These are phyloP conservation scores for Chrysomela aeneicollis DNA, from an alignment of 2,888 invertebrate genomes.

Conservation along the genomic window DNA sequence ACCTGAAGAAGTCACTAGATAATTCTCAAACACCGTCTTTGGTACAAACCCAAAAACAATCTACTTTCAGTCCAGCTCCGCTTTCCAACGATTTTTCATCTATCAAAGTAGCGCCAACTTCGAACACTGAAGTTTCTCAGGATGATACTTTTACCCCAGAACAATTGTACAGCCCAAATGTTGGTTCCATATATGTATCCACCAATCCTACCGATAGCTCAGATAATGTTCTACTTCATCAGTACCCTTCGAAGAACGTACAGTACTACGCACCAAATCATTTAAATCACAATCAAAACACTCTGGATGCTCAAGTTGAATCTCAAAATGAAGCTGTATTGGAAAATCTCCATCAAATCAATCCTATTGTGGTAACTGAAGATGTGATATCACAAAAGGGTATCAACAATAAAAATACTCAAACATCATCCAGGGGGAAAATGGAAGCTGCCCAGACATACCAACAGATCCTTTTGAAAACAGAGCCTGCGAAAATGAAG, in stretches of 20 bases:
- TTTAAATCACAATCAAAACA: conserved; percentile 32
- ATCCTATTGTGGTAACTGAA: background rate
- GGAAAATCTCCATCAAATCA: conserved; percentile 3
- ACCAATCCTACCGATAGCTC: background rate
- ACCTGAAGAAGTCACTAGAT: conserved; percentile 28
- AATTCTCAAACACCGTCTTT: conserved; percentile 27
- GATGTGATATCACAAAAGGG: background rate
- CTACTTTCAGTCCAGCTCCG: background rate
- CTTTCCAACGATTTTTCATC: background rate
- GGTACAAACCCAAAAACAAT: conserved; percentile 14
- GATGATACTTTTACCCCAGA: background rate
- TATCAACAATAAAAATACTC: background rate
- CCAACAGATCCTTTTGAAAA: conserved; percentile 33
- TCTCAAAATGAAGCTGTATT: conserved; percentile 34
- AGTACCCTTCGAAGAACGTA: conserved; percentile 23
- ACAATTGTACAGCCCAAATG: background rate
- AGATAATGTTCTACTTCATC: conserved; percentile 4
- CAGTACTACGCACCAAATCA: conserved; percentile 42
- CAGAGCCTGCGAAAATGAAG: conserved; percentile 24
- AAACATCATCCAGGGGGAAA: background rate
- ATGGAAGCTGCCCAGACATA: conserved; percentile 22
- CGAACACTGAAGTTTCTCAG: too few species aligned
- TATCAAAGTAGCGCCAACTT: background rate
- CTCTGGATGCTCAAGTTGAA: conserved; percentile 29
- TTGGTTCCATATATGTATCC: background rate